Base-by-base conservation (phyloP, 2,113 vertebrate species). In the Gallinago paraguaiae region DNA sequence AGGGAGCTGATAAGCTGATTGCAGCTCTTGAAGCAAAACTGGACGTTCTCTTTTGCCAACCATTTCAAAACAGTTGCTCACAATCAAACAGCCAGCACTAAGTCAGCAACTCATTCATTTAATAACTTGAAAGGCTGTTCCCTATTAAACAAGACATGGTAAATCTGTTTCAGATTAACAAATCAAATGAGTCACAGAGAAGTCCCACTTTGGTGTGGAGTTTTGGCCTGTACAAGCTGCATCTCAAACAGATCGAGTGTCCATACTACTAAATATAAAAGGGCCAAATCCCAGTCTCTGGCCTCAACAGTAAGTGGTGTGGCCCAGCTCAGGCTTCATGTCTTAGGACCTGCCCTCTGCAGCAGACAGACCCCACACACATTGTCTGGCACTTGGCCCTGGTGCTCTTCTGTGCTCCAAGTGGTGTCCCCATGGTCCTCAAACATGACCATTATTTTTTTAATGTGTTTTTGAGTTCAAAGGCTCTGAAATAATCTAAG, bases 151-250 rank as follows among this genome's bases (percentile, higher is more conserved):
- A 71, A 86, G 76, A 72, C 92, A 92, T 12, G 14, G 43, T 27
- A 81, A 96, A 95, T 95, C 92, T 97, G 95, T 90, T 96, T 88
- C 79, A 90, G 85, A 93, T 96, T 92, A 96, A 24, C 64, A 93
- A 74, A 94, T 88, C 45, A 83, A 93, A 90, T 85, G 81, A 92
- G 65, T 92, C 57, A 89, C 61, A 57, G 50, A 93, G 81, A 80
- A 81, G 46, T 59, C 63, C 59, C 20, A 33, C 53, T 95, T 79
- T 79, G 84, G 56, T 95, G 84, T 76, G 82, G 70, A 70, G 28
- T 90, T 93, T 94, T 94, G 91, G 95, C 83, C 70, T 11, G 10
- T 57, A 35, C 8, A 4, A 84, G 35, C 80, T 89, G 65, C 57
- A 48, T 93, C 61, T 87, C 74, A 92, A 92, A 87, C 81, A 95